A percentile compares a stretch with the other conserved stretches of the same genome.
These are phyloP conservation scores for Catocala nupta DNA, from an alignment of 2,888 invertebrate genomes.

Conservation along the genomic window DNA sequence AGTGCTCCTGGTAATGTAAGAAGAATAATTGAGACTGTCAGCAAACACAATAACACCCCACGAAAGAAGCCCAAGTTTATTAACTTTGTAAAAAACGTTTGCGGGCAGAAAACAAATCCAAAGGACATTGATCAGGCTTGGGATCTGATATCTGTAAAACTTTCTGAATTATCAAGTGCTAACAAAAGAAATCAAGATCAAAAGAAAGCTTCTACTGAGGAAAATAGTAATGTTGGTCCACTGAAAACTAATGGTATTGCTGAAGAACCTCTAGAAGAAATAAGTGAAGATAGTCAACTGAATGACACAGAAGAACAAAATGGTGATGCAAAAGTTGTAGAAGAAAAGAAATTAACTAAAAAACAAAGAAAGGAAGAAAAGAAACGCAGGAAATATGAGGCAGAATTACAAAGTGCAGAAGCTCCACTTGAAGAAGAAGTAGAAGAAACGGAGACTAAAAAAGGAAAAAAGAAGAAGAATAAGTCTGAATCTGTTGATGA, in stretches of 20 bases:
- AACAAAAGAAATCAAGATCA: conserved; percentile 65
- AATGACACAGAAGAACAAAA: conserved; percentile 39
- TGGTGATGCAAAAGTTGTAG: conserved; percentile 43
- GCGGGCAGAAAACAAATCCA: conserved; percentile 86
- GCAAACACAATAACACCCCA: conserved; percentile 93
- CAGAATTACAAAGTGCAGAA: conserved; percentile 76
- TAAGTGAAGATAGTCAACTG: conserved; percentile 31
- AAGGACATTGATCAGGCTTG: conserved; percentile 90
- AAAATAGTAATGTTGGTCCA: conserved; percentile 30
- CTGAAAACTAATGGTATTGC: conserved; percentile 40
- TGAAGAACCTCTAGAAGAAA: conserved; percentile 27
- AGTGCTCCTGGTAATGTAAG: conserved; percentile 87
- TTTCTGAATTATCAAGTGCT: conserved; percentile 78
- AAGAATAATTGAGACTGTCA: conserved; percentile 89
- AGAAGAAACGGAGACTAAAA: conserved; percentile 66
- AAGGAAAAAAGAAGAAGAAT: conserved; percentile 80
- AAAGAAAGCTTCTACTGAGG: conserved; percentile 37
- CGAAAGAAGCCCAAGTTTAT: conserved; percentile 94
- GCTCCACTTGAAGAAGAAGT: conserved; percentile 60
- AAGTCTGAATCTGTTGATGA: conserved; percentile 66
- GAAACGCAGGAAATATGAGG: conserved; percentile 81
- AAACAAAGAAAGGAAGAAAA: conserved; percentile 83
- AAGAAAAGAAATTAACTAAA: conserved; percentile 71
- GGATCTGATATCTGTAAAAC: conserved; percentile 88
- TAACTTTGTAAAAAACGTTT: conserved; percentile 91